Base-by-base conservation (phyloP, 2,113 vertebrate genomes). In the Heterocephalus glaber region DNA sequence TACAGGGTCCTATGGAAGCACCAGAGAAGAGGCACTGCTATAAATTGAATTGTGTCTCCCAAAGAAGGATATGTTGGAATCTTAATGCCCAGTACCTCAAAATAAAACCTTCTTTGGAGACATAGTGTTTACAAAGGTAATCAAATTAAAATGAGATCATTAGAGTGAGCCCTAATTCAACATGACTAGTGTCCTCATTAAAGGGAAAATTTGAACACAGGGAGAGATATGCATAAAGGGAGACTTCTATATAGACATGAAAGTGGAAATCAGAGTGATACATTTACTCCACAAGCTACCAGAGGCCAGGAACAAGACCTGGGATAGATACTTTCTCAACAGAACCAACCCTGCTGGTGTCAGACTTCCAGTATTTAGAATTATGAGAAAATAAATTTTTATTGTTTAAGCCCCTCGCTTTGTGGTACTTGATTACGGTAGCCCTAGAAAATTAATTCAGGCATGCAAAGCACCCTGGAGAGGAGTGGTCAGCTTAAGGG, bases 101-200 rank as follows among this genome's bases (percentile, higher is more conserved):
- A 92, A 70, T 63, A 24, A 83, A 38, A 88, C 2, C 47, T 94
- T 90, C 90, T 86, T 81, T 82, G 74, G n/a, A 86, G 30, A 41
- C 38, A 89, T 4, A 2, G 19, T 74, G 38, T 86, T 95, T 54
- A 61, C 5, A 83, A 56, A 84, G 16, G 35, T 81, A 83, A 79
- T 79, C 8, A 76, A 89, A 61, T 87, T 94, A 95, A 94, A 94
- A 90, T 80, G 7, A 95, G 2, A 26, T 94, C 16, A 35, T 87
- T 79, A 90, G 44, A 9, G n/a, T 90, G 26, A n/a, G 41, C 9
- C 5, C 0, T 89, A 89, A 92, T 92, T 86, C 16, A 96, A 65
- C 93, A 83, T 54, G 17, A 91, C 10, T 52, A 19, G 17, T 81
- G 33, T 49, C 38, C 2, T 60, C 61, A 92, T 63, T 72, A 66